A percentile compares a stretch with the other conserved stretches of the same genome.
Evolutionary conservation across 2,113 vertebrate genomes (phyloP).

Genomic region (Neopipo cinnamomea): DNA sequence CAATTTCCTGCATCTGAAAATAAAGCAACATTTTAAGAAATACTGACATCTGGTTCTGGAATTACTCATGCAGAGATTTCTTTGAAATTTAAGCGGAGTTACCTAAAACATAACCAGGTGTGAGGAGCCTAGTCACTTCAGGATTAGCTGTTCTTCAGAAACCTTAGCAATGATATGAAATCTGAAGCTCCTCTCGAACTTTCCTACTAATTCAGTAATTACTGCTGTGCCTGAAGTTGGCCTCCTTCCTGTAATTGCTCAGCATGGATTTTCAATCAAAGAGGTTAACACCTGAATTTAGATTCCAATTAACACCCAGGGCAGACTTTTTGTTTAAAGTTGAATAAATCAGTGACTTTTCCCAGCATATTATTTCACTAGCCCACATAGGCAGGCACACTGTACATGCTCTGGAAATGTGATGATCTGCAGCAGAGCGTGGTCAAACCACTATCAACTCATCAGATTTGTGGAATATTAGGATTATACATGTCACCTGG

Average conservation of each 20-base stretch:
- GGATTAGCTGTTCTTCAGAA: conserved; percentile 89
- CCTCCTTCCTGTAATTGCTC: conserved; percentile 83
- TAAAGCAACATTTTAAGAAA: conserved; percentile 14
- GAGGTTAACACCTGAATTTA: conserved; percentile 86
- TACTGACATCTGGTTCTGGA: background rate
- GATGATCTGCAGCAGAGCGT: conserved; percentile 11
- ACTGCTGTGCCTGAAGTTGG: conserved; percentile 85
- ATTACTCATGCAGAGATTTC: conserved; percentile 31
- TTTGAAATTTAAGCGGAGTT: conserved; percentile 60
- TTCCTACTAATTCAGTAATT: conserved; percentile 98
- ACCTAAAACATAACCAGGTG: conserved; percentile 75
- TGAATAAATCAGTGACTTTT: conserved; percentile 72
- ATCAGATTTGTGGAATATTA: background rate
- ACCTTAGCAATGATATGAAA: conserved; percentile 90
- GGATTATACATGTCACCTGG: background rate
- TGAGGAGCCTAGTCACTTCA: conserved; percentile 64
- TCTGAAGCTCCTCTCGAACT: conserved; percentile 91
- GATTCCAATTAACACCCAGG: conserved; percentile 84
- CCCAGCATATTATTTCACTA: conserved; percentile 75
- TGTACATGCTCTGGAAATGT: background rate
- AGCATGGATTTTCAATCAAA: conserved; percentile 77
- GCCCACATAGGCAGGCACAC: conserved; percentile 8
- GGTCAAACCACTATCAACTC: background rate
- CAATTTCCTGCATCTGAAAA: conserved; percentile 7
- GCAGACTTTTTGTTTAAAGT: conserved; percentile 79